These are phyloP conservation scores for Mustela lutreola DNA, from an alignment of 2,113 vertebrate species.

Conservation along the genomic window DNA sequence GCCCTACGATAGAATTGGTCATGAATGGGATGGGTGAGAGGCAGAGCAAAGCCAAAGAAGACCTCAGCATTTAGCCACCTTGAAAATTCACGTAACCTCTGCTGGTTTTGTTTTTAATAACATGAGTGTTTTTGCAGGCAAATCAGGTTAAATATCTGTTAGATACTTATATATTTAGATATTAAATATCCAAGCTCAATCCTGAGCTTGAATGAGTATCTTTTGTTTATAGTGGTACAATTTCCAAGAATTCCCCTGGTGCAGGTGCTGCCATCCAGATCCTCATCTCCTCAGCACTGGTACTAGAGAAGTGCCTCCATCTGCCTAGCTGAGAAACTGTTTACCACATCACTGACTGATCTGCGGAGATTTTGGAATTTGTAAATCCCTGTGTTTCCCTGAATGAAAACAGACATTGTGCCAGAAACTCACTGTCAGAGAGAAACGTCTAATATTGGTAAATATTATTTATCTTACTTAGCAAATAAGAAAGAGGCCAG, in stretches of 20 bases:
- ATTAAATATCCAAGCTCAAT: background rate
- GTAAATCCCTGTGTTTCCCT: conserved; percentile 3
- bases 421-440: conserved; percentile 40
- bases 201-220: background rate
- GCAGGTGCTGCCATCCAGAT: background rate
- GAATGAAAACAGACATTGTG: conserved; percentile 10
- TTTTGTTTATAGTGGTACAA: background rate
- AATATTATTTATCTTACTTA: background rate
- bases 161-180: background rate
- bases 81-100: background rate
- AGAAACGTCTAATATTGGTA: conserved; percentile 42
- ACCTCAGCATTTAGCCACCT: background rate
- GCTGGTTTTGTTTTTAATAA: background rate
- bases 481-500: background rate
- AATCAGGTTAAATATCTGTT: background rate
- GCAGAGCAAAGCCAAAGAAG: background rate
- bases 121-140: background rate
- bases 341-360: background rate
- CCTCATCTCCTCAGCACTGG: background rate
- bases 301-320: background rate
- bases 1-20: background rate
- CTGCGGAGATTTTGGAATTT: background rate
- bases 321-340: background rate
- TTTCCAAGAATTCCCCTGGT: background rate
- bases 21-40: background rate